Evolutionary conservation across 2,113 vertebrate species (phyloP).

Genomic region (Actenoides lindsayi): DNA sequence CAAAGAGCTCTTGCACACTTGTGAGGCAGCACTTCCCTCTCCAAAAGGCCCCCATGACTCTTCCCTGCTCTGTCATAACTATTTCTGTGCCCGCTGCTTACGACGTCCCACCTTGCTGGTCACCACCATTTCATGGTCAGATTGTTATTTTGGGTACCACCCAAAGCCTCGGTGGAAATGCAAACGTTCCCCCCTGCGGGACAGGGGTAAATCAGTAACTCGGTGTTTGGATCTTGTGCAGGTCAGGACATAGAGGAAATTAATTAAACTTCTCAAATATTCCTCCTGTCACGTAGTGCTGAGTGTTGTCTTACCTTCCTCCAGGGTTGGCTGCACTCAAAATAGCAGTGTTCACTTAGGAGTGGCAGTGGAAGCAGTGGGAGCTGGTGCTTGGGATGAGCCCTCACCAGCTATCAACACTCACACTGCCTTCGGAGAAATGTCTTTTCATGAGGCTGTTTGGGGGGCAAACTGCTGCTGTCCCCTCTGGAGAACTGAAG

Average conservation of each 20-base stretch:
- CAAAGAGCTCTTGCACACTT: background rate
- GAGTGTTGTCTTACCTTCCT: fast-evolving
- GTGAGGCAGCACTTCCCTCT: background rate
- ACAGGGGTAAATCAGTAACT: background rate
- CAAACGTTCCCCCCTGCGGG: background rate
- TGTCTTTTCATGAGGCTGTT: background rate
- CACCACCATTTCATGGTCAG: background rate
- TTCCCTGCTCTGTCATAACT: background rate
- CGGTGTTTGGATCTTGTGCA: background rate
- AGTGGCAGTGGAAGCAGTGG: fast-evolving
- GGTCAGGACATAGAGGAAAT: background rate
- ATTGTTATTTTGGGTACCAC: background rate
- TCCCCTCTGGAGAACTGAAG: background rate
- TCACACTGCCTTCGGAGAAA: background rate
- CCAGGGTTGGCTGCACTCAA: background rate
- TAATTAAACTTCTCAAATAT: background rate
- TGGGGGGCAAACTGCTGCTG: background rate
- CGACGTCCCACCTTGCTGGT: fast-evolving
- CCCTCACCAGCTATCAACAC: background rate
- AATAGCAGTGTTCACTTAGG: background rate
- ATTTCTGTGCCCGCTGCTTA: background rate
- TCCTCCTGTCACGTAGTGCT: background rate
- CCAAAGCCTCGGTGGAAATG: background rate
- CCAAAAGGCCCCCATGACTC: background rate
- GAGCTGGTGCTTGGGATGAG: background rate